Evolutionary conservation across 2,888 invertebrate species (phyloP).

Genomic region (Drosophila colorata): DNA sequence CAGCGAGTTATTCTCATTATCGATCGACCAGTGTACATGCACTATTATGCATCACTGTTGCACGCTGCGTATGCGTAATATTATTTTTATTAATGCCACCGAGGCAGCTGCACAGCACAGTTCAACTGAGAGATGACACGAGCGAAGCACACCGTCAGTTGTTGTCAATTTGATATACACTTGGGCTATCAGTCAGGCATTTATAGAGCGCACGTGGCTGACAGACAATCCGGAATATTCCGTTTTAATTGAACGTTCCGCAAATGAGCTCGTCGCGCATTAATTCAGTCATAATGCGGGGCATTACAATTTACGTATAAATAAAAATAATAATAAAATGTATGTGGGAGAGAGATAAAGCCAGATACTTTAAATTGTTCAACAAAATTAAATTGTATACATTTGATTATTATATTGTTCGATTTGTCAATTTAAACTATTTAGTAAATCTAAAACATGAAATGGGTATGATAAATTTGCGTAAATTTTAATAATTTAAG

Average conservation of each 20-base stretch:
- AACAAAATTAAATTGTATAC: conserved; percentile 3
- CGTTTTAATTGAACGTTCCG: conserved; percentile 32
- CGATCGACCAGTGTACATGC: background rate
- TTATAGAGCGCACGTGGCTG: conserved; percentile 17
- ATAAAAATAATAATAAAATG: conserved; percentile 7
- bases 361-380: conserved; percentile 5
- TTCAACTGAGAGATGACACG: conserved; percentile 20
- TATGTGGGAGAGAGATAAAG: background rate
- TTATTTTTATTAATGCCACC: conserved; percentile 47
- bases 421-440: background rate
- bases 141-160: conserved; percentile 10
- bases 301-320: conserved; percentile 35
- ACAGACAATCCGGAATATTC: conserved; percentile 28
- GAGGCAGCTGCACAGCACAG: conserved; percentile 21
- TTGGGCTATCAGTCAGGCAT: conserved; percentile 53
- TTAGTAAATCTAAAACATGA: background rate
- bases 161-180: conserved; percentile 57
- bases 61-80: conserved; percentile 44
- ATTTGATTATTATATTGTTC: background rate
- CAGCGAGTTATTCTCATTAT: background rate
- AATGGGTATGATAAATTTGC: background rate
- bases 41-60: conserved; percentile 21
- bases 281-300: conserved; percentile 44
- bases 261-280: conserved; percentile 40
- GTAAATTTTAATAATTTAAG: background rate